Evolutionary conservation across 2,797 vertebrate genomes (phyloP).

Genomic region (Mus minutoides): DNA sequence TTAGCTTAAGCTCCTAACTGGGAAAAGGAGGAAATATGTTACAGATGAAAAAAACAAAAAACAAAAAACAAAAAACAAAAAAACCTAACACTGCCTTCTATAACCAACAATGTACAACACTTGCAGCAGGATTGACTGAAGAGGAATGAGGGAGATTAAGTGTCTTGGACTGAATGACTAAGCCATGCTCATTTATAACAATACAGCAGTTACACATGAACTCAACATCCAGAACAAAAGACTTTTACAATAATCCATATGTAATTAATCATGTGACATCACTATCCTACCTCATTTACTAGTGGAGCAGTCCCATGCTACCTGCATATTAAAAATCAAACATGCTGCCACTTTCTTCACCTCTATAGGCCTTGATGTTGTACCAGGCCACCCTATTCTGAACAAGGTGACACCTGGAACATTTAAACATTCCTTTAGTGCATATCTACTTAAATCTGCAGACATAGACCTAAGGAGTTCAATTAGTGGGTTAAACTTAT

Average conservation of each 20-base stretch:
- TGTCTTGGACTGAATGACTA: neutral
- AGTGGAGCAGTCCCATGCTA: neutral
- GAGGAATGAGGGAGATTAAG: neutral
- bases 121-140: neutral
- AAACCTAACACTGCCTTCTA: neutral
- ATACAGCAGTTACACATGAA: neutral
- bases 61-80: neutral
- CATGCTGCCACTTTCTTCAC: neutral
- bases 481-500: neutral
- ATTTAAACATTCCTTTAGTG: neutral
- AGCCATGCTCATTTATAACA: constrained; percentile 9
- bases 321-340: neutral
- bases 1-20: neutral
- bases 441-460: neutral
- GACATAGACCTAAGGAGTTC: neutral
- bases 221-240: neutral
- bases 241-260: neutral
- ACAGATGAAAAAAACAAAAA: neutral
- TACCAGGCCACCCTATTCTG: neutral
- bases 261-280: neutral
- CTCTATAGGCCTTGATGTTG: neutral
- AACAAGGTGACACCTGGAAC: neutral
- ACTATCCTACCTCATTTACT: neutral
- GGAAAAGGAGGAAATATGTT: neutral
- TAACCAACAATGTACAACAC: neutral